Evolutionary conservation across 2,113 vertebrate genomes (phyloP), one percentile per base, ranked within the genome.

Genomic region (Megalops atlanticus): DNA sequence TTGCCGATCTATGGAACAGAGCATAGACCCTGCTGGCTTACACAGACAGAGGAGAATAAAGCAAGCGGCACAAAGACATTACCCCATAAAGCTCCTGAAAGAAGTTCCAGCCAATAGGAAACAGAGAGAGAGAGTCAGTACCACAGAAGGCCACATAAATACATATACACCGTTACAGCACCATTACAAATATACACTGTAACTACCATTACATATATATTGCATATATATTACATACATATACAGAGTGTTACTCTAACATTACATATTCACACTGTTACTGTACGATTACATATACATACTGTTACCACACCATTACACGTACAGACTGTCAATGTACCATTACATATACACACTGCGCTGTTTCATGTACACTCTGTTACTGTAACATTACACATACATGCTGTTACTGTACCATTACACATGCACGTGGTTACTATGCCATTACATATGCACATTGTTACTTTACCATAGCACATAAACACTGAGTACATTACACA

Each of bases 41-140:
- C 69, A 69, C 45, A 49, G 40, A 15, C 33, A 68, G 33, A 54
- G 4, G 27, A 81, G 73, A 80, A 69, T 45, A 49, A 83, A 81
- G 80, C 70, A 83, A 82, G 74, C 76, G 85, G 71, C 85, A 89
- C 91, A 91, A 92, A 90, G 91, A 83, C 93, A 91, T 98, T 98
- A 98, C 98, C 98, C 97, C 96, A 96, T 96, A 87, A 98, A 95
- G 95, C 97, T 99, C 95, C 98, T 99, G 96, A 93, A 95, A 95
- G 91, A 94, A 92, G 94, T 93, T 96, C 96, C 92, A 93, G 95
- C 93, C 83, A 94, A 88, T 89, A 89, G 92, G 91, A 94, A 92
- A 91, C 91, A 96, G 91, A 95, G 92, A 94, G 85, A 95, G 88
- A 93, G 93, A 91, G 92, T 95, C 93, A 94, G 93, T 91, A n/a